A percentile compares a stretch with the other conserved stretches of the same genome.
phyloP scores from a whole-genome alignment of 2,113 vertebrate species.

The Tichodroma muraria region DNA sequence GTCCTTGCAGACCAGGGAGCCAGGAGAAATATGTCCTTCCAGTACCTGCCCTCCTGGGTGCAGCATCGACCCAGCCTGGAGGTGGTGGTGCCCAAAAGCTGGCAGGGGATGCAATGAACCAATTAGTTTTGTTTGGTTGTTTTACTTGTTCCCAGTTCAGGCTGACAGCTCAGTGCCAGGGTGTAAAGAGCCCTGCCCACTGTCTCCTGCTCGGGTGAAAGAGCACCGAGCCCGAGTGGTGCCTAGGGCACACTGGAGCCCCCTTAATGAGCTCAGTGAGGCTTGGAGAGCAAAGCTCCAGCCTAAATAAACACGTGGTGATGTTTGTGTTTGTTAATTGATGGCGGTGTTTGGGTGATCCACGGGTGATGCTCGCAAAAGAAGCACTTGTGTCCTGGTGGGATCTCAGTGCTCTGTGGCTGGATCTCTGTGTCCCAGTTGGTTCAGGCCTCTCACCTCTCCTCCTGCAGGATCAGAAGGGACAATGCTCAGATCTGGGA shows the following conservation, averaged over 20 bases:
- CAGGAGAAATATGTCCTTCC: not conserved
- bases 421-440: not conserved
- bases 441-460: not conserved
- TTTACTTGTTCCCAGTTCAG: not conserved
- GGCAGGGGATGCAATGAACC: not conserved
- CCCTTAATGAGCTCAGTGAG: not conserved
- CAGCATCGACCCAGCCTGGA: not conserved
- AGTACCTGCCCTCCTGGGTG: fast-evolving
- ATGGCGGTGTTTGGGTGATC: not conserved
- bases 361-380: not conserved
- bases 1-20: not conserved
- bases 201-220: not conserved
- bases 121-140: not conserved
- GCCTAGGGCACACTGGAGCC: not conserved
- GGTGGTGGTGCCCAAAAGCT: not conserved
- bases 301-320: not conserved
- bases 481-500: not conserved
- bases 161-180: not conserved
- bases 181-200: not conserved
- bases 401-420: not conserved
- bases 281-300: not conserved
- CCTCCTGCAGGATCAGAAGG: not conserved
- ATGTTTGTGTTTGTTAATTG: not conserved
- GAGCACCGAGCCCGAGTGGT: not conserved
- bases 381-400: not conserved